These are phyloP conservation scores for Stenotaenia linearis DNA, from an alignment of 2,888 invertebrate species.

Conservation along the genomic window DNA sequence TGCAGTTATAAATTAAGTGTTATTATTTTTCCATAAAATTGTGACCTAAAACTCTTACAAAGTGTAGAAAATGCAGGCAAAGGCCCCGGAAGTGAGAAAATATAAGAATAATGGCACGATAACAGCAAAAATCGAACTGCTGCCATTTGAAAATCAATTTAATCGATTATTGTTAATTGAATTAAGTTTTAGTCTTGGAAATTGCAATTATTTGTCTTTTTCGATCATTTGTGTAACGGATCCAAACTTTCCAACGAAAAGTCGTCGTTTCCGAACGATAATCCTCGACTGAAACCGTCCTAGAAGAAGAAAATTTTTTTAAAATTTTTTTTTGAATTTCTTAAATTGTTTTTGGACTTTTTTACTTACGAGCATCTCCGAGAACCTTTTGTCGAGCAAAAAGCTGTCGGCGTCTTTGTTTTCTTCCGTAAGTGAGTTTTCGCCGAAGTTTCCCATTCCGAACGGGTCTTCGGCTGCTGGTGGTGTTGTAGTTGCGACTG, in stretches of 20 bases:
- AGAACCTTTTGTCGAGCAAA: slow-evolving; percentile 71
- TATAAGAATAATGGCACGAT: background rate
- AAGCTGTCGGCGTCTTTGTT: slow-evolving; percentile 63
- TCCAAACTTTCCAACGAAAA: slow-evolving; percentile 91
- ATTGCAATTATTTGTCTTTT: background rate
- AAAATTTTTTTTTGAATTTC: no score
- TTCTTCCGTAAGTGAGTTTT: slow-evolving; percentile 34
- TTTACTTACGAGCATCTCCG: slow-evolving; percentile 80
- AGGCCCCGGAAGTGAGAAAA: background rate
- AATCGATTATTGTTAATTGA: background rate
- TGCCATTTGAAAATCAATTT: background rate
- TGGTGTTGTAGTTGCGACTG: slow-evolving; percentile 41
- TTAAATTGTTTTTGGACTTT: no score
- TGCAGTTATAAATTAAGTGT: background rate
- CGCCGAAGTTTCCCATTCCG: slow-evolving; percentile 69
- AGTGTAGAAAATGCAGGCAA: slow-evolving; percentile 12
- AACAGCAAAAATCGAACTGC: background rate
- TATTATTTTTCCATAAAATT: background rate
- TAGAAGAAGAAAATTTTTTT: slow-evolving; percentile 50
- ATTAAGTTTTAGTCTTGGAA: background rate
- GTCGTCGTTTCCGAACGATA: slow-evolving; percentile 84
- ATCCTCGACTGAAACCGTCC: slow-evolving; percentile 84
- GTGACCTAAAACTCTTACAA: background rate
- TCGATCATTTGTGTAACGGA: slow-evolving; percentile 59
- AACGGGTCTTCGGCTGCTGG: slow-evolving; percentile 61